Base-by-base conservation (phyloP, 2,888 invertebrate species). In the Heliconius cydno region DNA sequence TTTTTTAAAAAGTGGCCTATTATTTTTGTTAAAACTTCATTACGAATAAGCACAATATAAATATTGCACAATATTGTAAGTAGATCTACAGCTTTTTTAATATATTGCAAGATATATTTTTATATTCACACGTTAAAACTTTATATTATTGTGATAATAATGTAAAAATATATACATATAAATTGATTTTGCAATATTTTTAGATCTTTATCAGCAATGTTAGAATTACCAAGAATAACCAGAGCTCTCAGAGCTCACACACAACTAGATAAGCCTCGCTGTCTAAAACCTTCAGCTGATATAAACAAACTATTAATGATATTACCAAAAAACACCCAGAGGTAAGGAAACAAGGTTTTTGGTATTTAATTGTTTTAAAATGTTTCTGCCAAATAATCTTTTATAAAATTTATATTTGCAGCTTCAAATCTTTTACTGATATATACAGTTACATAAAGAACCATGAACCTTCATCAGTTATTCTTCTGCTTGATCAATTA, bases 211-310 rank as follows among this genome's bases (percentile, higher is more conserved):
- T 57, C 13, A 34, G 76, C 30, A 65, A 92, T 93, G 93, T 87
- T 90, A 60, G 95, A 96, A 84, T 87, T 96, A 80, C 97, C 97
- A 81, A 95, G 97, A 76, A 94, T 97, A 75, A 96, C 97, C 15
- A 95, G 97, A 84, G 96, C 96, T 28, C 89, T 97, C 2, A 93
- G 97, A 81, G 96, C 96, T 22, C 96, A 96, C 85, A 96, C 97
- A 2, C 92, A 94, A 79, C 87, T 95, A 0, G 95, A 95, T 77
- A 95, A 96, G 77, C 92, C 92, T n/a, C 86, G 93, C 52, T 90
- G 91, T 81, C 85, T 94, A 52, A 94, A 94, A 84, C 90, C 92
- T 9, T 82, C 83, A 46, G 68, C 81, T 63, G 90, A 90, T 84
- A 19, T 78, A 19, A 68, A 75, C 66, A 83, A 79, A 72, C 67